Base-by-base conservation (phyloP, 2,113 vertebrate species). In the Cololabis saira region DNA sequence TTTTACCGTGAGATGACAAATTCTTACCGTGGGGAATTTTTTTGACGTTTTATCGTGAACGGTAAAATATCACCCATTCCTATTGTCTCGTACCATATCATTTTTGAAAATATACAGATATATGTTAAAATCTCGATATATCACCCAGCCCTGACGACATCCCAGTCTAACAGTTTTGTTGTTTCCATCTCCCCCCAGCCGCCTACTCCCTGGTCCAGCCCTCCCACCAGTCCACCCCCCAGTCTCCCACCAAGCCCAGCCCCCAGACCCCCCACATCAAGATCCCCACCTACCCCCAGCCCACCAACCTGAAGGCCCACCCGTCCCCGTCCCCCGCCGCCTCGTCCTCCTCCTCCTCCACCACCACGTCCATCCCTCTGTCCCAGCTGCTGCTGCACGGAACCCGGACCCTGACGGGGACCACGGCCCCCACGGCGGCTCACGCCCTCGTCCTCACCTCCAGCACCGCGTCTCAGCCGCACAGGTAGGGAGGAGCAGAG, bases 381-480 rank as follows among this genome's bases (percentile, higher is more conserved):
- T 95, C 97, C 22, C 96, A 97, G 91, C 94, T 97, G 5, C 90
- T 98, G 1, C 96, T 98, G 60, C 95, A 96, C 3, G 93, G 95
- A 3, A 95, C 96, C 1, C 83, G 91, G 5, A 90, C 92, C 0
- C 85, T 93, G 15, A 74, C 92, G 1, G 85, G 86, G 10, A 81
- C 83, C 21, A 50, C 90, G 0, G 74, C 90, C 1, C 80, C 91
- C 70, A 82, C 91, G 0, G 77, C 89, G 1, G 87, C 91, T 0
- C 92, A 92, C 54, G 89, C 92, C 4, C 78, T 93, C 58, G 89
- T 94, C 33, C 85, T 93, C 2, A 84, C 92, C 2, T 92, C 92
- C 71, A 88, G 50, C 3, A 74, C 87, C 0, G 47, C 75, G 0
- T 75, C 89, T 10, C 89, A 92, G 47, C 80, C 90, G 0, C 91